These are phyloP conservation scores for Redunca redunca DNA, from an alignment of 2,113 vertebrate species.

Conservation along the genomic window DNA sequence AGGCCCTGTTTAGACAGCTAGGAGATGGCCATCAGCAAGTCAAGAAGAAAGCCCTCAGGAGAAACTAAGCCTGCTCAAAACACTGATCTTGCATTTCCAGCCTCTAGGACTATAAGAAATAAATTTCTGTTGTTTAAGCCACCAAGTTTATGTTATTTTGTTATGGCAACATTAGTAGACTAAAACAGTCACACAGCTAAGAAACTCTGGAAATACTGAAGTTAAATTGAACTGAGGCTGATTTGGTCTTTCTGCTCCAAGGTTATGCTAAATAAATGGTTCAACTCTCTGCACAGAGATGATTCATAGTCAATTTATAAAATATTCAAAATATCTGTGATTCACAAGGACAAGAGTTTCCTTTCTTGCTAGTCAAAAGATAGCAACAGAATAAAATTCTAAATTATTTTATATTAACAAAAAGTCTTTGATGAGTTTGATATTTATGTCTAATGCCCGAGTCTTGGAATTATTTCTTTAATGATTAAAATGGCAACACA, in stretches of 20 bases:
- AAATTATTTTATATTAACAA: neutral
- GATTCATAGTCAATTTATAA: neutral
- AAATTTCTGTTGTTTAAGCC: neutral
- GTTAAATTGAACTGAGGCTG: neutral
- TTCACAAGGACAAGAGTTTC: neutral
- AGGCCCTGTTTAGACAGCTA: neutral
- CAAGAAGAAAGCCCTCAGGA: neutral
- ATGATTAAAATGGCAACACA: neutral
- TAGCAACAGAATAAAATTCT: neutral
- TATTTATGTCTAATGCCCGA: neutral
- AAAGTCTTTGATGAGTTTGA: neutral
- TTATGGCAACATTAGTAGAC: neutral
- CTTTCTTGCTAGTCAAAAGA: neutral
- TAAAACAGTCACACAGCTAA: neutral
- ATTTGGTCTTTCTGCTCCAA: neutral
- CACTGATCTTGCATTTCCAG: neutral
- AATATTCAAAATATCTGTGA: neutral
- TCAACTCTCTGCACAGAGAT: neutral
- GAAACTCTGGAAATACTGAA: neutral
- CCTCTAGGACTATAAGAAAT: neutral
- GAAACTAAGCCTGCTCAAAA: neutral
- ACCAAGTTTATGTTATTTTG: neutral
- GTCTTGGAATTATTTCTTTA: neutral
- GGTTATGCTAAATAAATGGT: neutral
- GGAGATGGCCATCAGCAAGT: neutral